Percentiles rank a stretch among this genome's conserved stretches.
These are phyloP conservation scores for Sebastes oblongus DNA, from an alignment of 2,797 vertebrate genomes.

Conservation along the genomic window DNA sequence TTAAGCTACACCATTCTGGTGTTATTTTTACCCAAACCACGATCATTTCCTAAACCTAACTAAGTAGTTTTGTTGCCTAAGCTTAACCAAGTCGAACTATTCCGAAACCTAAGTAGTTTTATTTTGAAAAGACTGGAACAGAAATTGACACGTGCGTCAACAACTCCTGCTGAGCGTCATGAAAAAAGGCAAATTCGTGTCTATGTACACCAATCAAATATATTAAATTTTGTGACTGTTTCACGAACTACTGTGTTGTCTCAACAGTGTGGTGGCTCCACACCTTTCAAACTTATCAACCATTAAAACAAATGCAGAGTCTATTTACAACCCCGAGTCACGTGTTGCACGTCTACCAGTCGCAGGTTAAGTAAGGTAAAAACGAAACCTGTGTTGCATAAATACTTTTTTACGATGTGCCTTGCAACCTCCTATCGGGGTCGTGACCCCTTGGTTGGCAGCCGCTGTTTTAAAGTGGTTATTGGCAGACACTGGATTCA, in stretches of 20 bases:
- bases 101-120: too few relatives aligned
- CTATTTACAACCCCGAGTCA: not conserved
- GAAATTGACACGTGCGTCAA: too few relatives aligned
- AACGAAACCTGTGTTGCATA: not conserved
- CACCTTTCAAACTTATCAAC: not conserved
- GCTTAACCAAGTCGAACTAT: too few relatives aligned
- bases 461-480: not conserved
- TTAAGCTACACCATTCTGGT: too few relatives aligned
- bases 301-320: not conserved
- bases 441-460: not conserved
- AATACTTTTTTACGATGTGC: not conserved
- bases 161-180: too few relatives aligned
- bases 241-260: not conserved
- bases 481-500: not conserved
- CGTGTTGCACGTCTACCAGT: not conserved
- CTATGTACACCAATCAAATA: too few relatives aligned
- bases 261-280: not conserved
- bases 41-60: too few relatives aligned
- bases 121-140: too few relatives aligned
- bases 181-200: too few relatives aligned
- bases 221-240: too few relatives aligned
- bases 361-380: not conserved
- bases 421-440: not conserved
- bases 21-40: too few relatives aligned
- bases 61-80: too few relatives aligned